phyloP scores from a whole-genome alignment of 2,888 invertebrate genomes.

The Margaritifera margaritifera region DNA sequence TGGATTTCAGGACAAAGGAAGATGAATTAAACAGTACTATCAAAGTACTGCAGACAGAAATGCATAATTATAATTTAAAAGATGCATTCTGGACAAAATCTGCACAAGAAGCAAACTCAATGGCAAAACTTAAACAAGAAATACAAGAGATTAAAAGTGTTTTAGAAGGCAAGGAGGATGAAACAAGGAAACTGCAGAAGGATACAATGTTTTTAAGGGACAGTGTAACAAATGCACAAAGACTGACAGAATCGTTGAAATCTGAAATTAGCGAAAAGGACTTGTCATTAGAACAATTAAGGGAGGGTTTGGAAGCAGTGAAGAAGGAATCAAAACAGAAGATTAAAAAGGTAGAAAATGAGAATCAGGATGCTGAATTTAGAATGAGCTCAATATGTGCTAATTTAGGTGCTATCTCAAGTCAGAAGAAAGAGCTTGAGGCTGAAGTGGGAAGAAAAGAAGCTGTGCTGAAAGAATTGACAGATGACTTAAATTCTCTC shows the following conservation, averaged over 20 bases:
- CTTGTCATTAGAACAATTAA: slow-evolving; percentile 15
- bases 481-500: slow-evolving; percentile 30
- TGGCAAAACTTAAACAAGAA: slow-evolving; percentile 33
- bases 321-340: slow-evolving; percentile 31
- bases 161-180: slow-evolving; percentile 15
- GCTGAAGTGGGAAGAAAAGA: slow-evolving; percentile 33
- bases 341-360: slow-evolving; percentile 15
- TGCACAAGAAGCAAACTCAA: slow-evolving; percentile 31
- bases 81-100: slow-evolving; percentile 23
- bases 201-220: slow-evolving; percentile 38
- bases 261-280: slow-evolving; percentile 34
- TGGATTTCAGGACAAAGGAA: slow-evolving; percentile 24
- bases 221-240: slow-evolving; percentile 37
- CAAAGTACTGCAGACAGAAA: slow-evolving; percentile 27
- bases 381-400: slow-evolving; percentile 21
- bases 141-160: slow-evolving; percentile 19
- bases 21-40: slow-evolving; percentile 28
- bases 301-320: slow-evolving; percentile 21
- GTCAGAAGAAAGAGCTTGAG: slow-evolving; percentile 39
- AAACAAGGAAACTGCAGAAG: slow-evolving; percentile 26
- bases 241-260: slow-evolving; percentile 30
- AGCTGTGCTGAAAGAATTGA: slow-evolving; percentile 30
- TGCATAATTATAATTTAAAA: slow-evolving; percentile 33
- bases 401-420: slow-evolving; percentile 29
- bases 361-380: slow-evolving; percentile 16